A percentile compares a stretch with the other conserved stretches of the same genome.
These are phyloP conservation scores for Lytechinus pictus DNA, from an alignment of 35 echinoderm and acorn worm species.

Conservation along the genomic window DNA sequence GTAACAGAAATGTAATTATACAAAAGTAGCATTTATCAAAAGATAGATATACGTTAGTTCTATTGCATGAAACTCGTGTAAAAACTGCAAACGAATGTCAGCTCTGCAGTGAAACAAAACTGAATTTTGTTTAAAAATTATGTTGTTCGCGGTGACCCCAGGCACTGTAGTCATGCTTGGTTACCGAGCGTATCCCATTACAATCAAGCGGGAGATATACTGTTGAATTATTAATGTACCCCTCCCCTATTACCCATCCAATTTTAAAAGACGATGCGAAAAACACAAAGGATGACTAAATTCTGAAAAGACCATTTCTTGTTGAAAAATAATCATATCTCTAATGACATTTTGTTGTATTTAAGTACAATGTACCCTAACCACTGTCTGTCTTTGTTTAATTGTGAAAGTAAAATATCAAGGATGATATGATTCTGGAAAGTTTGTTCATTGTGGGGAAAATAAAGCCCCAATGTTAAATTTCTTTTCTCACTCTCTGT, in stretches of 20 bases:
- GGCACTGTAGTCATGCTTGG: not conserved
- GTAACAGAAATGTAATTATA: too few species aligned
- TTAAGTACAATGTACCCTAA: too few species aligned
- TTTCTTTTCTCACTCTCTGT: too few species aligned
- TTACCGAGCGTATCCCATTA: not conserved
- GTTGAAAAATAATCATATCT: not conserved
- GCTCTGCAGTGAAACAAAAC: too few species aligned
- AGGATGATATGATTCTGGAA: not conserved
- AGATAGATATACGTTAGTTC: too few species aligned
- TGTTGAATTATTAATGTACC: not conserved
- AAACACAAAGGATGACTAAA: not conserved
- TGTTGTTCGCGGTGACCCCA: not conserved
- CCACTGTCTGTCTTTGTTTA: too few species aligned
- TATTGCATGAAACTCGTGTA: too few species aligned
- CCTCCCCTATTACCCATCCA: not conserved
- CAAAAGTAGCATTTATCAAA: too few species aligned
- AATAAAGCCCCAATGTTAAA: not conserved
- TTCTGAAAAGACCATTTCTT: not conserved
- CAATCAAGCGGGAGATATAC: not conserved
- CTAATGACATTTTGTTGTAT: too few species aligned
- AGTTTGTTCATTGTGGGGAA: not conserved
- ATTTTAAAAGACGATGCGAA: not conserved
- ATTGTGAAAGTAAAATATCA: not conserved
- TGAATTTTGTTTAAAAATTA: not conserved
- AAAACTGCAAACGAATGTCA: too few species aligned